A percentile compares a stretch with the other conserved stretches of the same genome.
phyloP scores from a whole-genome alignment of 1,140 invertebrate genomes.

The Chrysomallon squamiferum region DNA sequence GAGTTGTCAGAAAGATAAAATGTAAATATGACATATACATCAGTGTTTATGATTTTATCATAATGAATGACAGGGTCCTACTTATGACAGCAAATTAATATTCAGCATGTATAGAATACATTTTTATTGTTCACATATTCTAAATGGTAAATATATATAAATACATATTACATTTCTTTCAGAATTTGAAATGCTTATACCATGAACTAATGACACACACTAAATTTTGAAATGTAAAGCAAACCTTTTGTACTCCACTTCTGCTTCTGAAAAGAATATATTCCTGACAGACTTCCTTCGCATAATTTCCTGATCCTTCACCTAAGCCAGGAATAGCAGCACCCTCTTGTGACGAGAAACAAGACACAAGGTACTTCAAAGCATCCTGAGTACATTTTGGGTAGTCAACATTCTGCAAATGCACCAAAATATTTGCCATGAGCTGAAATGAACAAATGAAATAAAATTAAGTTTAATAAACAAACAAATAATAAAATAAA shows the following conservation, averaged over 20 bases:
- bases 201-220: too few species aligned
- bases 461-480: not conserved
- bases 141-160: too few species aligned
- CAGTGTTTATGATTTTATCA: too few species aligned
- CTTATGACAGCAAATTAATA: too few species aligned
- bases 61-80: too few species aligned
- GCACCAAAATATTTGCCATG: constrained; percentile 34
- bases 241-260: constrained; percentile 26
- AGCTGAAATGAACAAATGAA: not conserved
- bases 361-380: constrained; percentile 36
- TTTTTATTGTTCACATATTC: too few species aligned
- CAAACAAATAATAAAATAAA: not conserved
- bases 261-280: constrained; percentile 43
- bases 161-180: too few species aligned
- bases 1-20: too few species aligned
- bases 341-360: constrained; percentile 34
- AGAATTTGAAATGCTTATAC: too few species aligned
- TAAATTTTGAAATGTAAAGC: constrained; percentile 2
- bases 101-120: too few species aligned
- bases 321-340: constrained; percentile 43
- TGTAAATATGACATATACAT: too few species aligned
- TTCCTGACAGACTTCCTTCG: constrained; percentile 46
- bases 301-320: constrained; percentile 34
- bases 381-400: constrained; percentile 52
- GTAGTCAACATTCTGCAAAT: constrained; percentile 43